Base-by-base conservation (phyloP, 1,140 invertebrate genomes). In the Pentalonia nigronervosa region DNA sequence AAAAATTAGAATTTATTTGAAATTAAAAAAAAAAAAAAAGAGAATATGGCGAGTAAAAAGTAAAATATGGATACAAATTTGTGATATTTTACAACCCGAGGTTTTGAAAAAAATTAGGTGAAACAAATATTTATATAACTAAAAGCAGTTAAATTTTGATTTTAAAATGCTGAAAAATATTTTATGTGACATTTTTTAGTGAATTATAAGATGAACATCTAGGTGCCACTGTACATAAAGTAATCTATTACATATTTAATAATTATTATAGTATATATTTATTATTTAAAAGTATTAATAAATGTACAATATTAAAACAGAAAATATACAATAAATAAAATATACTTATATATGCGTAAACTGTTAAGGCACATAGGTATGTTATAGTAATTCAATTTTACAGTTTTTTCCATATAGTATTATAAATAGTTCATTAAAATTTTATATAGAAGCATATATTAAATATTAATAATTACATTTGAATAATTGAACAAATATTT, bases 231-330 rank as follows among this genome's bases (percentile, higher is more conserved):
- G 20, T 36, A 36, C 17, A 81, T 81, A 36, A 21, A 81, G 20
- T 17, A 8, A 81, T 34, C 34, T 21, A 81, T 23, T 83, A 83
- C 34, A 76, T n/a, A 76, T 7, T 76, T n/a, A 76, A 34, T n/a
- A 76, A 76, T 30, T 30, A 86, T 47, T 47, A 30, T n/a, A 23
- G 1, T 47, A 20, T 30, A 34, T 3, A 48, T 48, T 48, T 88
- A 48, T 88, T 50, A 88, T 48, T 88, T 88, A 50, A 48, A 48
- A 88, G 20, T 47, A 87, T 48, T 48, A n/a, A 87, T 48, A 87
- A 48, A 45, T 48, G 20, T 45, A 88, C 20, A 14, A 48, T 9
- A 50, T 88, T 48, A 88, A 25, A 88, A 88, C 86, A 48, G 4
- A 50, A n/a, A 50, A 48, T 87, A 48, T 9, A 88, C 17, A 47